These are phyloP conservation scores for Myzus persicae DNA, from an alignment of 1,140 invertebrate genomes.

Conservation along the genomic window DNA sequence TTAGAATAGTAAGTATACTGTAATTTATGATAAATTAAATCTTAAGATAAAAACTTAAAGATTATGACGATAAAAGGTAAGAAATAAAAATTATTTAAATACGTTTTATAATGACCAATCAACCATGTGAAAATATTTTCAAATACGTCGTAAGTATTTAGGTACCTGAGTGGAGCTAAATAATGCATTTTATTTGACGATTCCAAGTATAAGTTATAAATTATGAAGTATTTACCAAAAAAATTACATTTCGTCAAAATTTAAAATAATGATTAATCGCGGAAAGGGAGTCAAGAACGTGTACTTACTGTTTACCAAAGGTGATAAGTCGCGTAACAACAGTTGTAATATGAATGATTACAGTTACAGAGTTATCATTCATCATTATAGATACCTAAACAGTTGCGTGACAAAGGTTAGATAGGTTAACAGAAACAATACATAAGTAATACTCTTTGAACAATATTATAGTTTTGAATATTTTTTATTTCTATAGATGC, in stretches of 20 bases:
- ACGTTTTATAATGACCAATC: background rate
- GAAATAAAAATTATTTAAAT: too few species aligned
- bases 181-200: background rate
- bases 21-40: too few species aligned
- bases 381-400: background rate
- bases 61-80: too few species aligned
- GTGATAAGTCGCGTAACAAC: background rate
- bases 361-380: background rate
- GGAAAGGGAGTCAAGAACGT: background rate
- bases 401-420: background rate
- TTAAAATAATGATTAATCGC: background rate
- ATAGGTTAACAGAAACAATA: background rate
- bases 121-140: background rate
- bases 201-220: background rate
- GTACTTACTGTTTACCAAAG: background rate
- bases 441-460: background rate
- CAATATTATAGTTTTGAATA: background rate
- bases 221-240: background rate
- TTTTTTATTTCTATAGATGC: background rate
- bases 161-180: too few species aligned
- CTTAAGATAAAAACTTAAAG: too few species aligned
- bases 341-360: background rate
- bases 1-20: too few species aligned
- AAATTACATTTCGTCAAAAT: background rate
- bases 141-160: too few species aligned